Conservation (phyloP, 1,140 invertebrate species). For the Sinella curviseta region DNA sequence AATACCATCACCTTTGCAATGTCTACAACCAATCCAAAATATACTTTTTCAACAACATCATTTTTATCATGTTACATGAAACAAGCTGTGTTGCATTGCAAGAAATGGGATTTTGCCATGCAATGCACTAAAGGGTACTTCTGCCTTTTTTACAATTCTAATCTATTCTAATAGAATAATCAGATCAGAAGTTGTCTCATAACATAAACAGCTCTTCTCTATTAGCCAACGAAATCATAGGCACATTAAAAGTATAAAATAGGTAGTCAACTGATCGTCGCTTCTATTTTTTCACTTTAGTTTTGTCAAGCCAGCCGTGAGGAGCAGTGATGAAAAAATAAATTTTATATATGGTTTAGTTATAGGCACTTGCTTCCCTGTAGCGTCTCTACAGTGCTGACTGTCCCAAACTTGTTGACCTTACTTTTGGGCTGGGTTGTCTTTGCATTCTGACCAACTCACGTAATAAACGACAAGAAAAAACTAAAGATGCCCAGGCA, state of each 20-base stretch:
- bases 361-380: not conserved
- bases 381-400: not conserved
- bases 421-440: not conserved
- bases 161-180: too few species aligned
- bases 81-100: too few species aligned
- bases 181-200: too few species aligned
- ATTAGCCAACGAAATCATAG: too few species aligned
- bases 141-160: too few species aligned
- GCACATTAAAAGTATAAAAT: not conserved
- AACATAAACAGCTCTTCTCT: too few species aligned
- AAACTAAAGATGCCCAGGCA: not conserved
- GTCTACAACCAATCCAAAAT: too few species aligned
- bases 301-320: not conserved
- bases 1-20: too few species aligned
- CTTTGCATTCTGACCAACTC: not conserved
- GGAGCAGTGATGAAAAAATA: not conserved
- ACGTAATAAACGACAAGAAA: not conserved
- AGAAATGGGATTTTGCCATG: too few species aligned
- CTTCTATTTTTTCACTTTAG: not conserved
- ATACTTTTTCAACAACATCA: not conserved
- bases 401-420: constrained; percentile 2
- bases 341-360: not conserved
- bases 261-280: not conserved
- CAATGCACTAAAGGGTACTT: too few species aligned
- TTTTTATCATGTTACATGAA: too few species aligned